Evolutionary conservation across 2,888 invertebrate genomes (phyloP), one percentile per base, ranked within the genome.

Genomic region (Chaetogeoica ovagalla): DNA sequence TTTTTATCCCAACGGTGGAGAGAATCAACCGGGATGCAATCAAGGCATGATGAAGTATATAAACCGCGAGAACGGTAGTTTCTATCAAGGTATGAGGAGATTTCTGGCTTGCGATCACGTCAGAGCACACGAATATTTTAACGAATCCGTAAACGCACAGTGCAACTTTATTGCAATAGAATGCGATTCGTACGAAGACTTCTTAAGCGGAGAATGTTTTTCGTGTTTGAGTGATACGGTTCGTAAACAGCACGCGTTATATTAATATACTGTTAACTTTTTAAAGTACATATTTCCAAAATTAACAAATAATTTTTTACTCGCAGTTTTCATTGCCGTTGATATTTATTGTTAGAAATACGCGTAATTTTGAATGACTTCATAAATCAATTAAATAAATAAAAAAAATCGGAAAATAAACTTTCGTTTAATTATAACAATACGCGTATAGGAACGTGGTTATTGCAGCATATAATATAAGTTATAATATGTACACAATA

Each of bases 1-100:
- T 86, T 96, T 95, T 87, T 97, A 92, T 86, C 95, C 96, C 0
- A 97, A 97, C 85, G 95, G 95, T 0, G 96, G 96, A 0, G 89
- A 91, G 9, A 90, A 91, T 82, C 96, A 93, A 85, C 93, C 93
- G 0, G 94, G 93, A 3, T 91, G 91, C 83, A 87, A 87, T 82
- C 86, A 87, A 74, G 89, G 88, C 55, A 88, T 92, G 19, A 87
- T 90, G 72, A 90, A 91, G 82, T 91, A 91, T 69, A 90, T 93
- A 83, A 89, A 89, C 81, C 88, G 89, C 75, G 90, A 90, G 83
- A 89, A 89, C 59, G 90, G 90, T 65, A 90, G 91, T 65, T 87
- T 92, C 77, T 88, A 91, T 82, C 86, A 88, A 83, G 91, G 91
- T 4, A 87, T 93, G 8, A 89, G 91, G 81, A 89, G 91, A 83